Evolutionary conservation across 1,140 invertebrate species (phyloP), one percentile per base, ranked within the genome.

Genomic region (Drosophila sp.): DNA sequence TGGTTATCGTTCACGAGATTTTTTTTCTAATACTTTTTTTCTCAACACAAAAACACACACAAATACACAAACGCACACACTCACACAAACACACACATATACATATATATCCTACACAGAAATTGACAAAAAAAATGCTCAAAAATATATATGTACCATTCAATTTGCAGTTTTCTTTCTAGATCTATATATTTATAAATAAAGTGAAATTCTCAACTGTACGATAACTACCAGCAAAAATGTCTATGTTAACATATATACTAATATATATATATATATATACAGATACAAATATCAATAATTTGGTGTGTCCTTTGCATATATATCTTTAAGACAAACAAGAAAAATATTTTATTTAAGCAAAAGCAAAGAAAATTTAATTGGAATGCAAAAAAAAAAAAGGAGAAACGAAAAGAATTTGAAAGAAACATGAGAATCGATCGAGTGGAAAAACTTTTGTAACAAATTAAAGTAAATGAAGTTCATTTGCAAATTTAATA

Each of bases 61-160:
- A 61, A 50, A 63, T 69, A 60, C 58, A 60, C 38, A 10, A 54
- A 58, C 50, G 61, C 57, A 65, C 63, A 68, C 60, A 60, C n/a
- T 58, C 41, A 66, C 60, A 8, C 60, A 61, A 50, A 68, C 29
- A 61, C 68, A 69, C 66, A 58, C 65, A 70, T 56, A 70, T 60
- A 62, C 75, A 79, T 66, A 80, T 68, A 27, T 50, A 10, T 47
- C 1, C 44, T 50, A 50, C 44, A 50, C 6, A 50, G 8, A 85
- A 66, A 58, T 80, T 80, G 81, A 50, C 7, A 50, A 85, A 85
- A 86, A 81, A 86, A 81, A 85, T 81, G 82, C 82, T 85, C 82
- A 68, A 86, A 85, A 86, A 85, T 85, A 84, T 84, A 84, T 38
- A 85, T 76, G 85, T 85, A 76, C 75, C 75, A 69, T 84, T 76